phyloP scores from a whole-genome alignment of 2,888 invertebrate species.

The Tipula confusa region DNA sequence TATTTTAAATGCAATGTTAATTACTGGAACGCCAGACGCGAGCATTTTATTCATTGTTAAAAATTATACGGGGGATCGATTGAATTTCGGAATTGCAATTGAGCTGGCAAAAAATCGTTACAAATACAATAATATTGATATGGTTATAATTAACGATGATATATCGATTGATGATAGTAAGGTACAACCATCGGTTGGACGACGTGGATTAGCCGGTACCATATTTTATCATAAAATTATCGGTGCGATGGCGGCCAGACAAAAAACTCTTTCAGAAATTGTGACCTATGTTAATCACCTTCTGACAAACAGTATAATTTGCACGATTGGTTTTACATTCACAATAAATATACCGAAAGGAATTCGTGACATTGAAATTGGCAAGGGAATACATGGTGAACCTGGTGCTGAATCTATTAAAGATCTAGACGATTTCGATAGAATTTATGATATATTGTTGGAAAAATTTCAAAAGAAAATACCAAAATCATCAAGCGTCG shows the following conservation, averaged over 20 bases:
- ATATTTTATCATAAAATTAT: conserved; percentile 60
- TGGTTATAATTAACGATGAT: conserved; percentile 66
- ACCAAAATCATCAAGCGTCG: conserved; percentile 50
- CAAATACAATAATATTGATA: conserved; percentile 54
- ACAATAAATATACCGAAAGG: neutral
- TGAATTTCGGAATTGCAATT: conserved; percentile 77
- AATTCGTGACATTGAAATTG: conserved; percentile 59
- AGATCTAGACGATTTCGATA: conserved; percentile 50
- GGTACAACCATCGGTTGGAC: conserved; percentile 52
- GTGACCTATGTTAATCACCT: conserved; percentile 51
- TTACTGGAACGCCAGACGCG: conserved; percentile 48
- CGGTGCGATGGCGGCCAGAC: conserved; percentile 67
- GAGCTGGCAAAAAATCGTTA: conserved; percentile 64
- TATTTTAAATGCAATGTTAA: conserved; percentile 45
- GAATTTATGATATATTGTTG: conserved; percentile 52
- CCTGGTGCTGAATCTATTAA: conserved; percentile 52
- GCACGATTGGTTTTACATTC: conserved; percentile 49
- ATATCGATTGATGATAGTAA: conserved; percentile 55
- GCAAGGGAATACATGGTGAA: conserved; percentile 57
- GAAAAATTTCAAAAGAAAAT: conserved; percentile 45
- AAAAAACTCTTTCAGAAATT: conserved; percentile 57
- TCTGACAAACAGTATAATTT: conserved; percentile 39
- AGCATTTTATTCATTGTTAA: conserved; percentile 62
- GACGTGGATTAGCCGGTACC: conserved; percentile 60
- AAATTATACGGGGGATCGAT: conserved; percentile 72